A percentile compares a stretch with the other conserved stretches of the same genome.
phyloP scores from a whole-genome alignment of 2,113 vertebrate genomes.

The Cepphus grylle region DNA sequence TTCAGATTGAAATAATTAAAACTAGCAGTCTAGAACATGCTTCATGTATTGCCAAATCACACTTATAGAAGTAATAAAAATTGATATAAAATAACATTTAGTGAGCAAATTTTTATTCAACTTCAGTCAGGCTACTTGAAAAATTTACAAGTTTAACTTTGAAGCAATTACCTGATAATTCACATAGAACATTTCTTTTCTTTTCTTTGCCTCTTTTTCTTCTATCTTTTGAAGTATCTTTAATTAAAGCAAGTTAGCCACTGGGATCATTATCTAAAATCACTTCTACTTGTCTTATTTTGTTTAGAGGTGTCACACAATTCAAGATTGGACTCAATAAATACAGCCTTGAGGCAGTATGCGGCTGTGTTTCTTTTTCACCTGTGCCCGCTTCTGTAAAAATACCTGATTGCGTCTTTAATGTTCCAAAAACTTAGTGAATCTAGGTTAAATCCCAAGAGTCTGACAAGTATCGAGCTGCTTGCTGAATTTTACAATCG shows the following conservation, averaged over 20 bases:
- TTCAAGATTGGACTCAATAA: not conserved
- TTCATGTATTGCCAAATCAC: not conserved
- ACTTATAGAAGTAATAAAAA: not conserved
- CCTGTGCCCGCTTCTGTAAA: not conserved
- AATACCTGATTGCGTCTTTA: not conserved
- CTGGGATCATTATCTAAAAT: constrained; percentile 28
- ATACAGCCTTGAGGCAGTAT: not conserved
- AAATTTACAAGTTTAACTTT: not conserved
- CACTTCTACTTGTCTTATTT: not conserved
- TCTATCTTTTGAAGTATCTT: constrained; percentile 24
- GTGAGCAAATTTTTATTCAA: not conserved
- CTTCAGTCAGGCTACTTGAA: not conserved
- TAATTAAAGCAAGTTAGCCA: constrained; percentile 25
- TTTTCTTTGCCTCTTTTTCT: not conserved
- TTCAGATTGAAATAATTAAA: not conserved
- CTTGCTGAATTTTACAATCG: not conserved
- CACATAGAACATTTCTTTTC: not conserved
- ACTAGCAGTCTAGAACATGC: not conserved
- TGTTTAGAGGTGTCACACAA: not conserved
- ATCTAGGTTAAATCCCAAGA: not conserved
- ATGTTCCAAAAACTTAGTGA: not conserved
- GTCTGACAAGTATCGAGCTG: not conserved
- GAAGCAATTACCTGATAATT: not conserved
- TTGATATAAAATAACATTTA: not conserved
- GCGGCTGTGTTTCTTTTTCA: not conserved